Evolutionary conservation across 1,140 invertebrate species (phyloP).

Genomic region (Caenorhabditis brenneri): DNA sequence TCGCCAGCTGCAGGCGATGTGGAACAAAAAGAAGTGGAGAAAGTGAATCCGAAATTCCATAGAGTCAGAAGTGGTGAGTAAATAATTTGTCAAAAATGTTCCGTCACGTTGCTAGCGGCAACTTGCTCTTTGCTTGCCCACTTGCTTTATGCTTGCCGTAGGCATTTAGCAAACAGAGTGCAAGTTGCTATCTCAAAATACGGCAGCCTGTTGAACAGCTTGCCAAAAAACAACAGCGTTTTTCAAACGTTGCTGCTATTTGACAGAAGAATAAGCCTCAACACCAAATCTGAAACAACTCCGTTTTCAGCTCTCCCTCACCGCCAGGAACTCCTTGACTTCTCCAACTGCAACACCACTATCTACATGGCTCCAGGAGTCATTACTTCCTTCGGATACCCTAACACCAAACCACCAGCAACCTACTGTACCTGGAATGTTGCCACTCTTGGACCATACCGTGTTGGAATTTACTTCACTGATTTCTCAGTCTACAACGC

Average conservation of each 20-base stretch:
- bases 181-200: too few species aligned
- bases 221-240: too few species aligned
- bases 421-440: background rate
- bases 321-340: background rate
- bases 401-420: background rate
- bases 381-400: constrained; percentile 2
- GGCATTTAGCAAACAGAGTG: too few species aligned
- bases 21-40: background rate
- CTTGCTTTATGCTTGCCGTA: too few species aligned
- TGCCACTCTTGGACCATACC: background rate
- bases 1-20: background rate
- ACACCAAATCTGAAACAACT: background rate
- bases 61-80: too few species aligned
- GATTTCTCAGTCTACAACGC: background rate
- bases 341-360: background rate
- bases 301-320: background rate
- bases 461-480: background rate
- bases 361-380: background rate
- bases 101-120: too few species aligned
- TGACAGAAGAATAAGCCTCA: too few species aligned
- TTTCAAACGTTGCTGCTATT: too few species aligned
- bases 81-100: too few species aligned
- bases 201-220: too few species aligned
- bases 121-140: too few species aligned
- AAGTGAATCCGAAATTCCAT: background rate